phyloP scores from a whole-genome alignment of 2,797 vertebrate genomes.

The Smutsia gigantea region DNA sequence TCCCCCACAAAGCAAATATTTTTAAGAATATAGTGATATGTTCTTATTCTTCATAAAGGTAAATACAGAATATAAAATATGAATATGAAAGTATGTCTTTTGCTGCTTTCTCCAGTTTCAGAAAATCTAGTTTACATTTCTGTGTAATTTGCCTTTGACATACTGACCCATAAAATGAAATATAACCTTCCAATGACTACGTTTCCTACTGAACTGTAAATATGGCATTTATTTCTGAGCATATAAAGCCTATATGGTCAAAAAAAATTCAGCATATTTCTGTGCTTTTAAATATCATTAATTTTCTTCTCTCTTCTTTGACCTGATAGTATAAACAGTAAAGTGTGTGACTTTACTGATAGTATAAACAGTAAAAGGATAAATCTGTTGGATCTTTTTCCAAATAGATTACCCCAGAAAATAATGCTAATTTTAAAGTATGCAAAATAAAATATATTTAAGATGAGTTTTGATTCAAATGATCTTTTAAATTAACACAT shows the following conservation, averaged over 20 bases:
- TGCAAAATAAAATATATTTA: neutral
- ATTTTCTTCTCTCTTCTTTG: neutral
- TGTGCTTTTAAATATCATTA: neutral
- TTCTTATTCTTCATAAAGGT: neutral
- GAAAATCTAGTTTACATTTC: neutral
- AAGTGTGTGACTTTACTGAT: no score
- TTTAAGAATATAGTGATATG: neutral
- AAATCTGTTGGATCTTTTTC: neutral
- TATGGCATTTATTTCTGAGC: neutral
- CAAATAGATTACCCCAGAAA: neutral
- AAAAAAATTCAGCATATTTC: neutral
- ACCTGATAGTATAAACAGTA: neutral
- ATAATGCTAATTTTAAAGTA: neutral
- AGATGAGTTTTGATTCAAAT: neutral
- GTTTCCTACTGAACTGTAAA: neutral
- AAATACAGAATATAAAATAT: neutral
- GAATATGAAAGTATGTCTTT: neutral
- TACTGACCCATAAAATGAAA: neutral
- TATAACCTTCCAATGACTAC: neutral
- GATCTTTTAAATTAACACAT: neutral
- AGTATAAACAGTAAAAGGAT: neutral
- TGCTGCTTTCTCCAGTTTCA: neutral
- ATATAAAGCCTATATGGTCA: neutral
- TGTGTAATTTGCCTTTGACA: neutral
- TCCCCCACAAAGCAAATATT: neutral